These are phyloP conservation scores for Dryas iulia DNA, from an alignment of 1,140 invertebrate species.

Conservation along the genomic window DNA sequence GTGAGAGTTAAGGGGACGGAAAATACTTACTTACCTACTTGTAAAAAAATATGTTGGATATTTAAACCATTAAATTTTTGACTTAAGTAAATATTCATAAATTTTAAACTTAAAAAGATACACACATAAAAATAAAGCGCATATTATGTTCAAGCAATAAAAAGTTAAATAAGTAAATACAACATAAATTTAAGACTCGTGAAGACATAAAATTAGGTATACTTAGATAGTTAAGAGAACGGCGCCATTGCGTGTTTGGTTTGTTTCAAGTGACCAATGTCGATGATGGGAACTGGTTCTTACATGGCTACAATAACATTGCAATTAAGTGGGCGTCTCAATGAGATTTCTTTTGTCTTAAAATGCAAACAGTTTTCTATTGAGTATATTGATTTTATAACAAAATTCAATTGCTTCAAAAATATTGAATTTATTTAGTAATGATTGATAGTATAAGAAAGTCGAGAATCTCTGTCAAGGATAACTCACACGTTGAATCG, in stretches of 20 bases:
- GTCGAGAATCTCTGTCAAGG: too few species aligned
- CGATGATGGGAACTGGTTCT: slow-evolving; percentile 35
- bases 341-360: slow-evolving; percentile 24
- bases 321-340: slow-evolving; percentile 37
- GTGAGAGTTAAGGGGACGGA: too few species aligned
- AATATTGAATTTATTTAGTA: neutral
- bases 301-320: slow-evolving; percentile 28
- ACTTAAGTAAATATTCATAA: slow-evolving; percentile 2
- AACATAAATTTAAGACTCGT: slow-evolving; percentile 31
- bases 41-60: neutral
- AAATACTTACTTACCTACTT: neutral
- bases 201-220: slow-evolving; percentile 34
- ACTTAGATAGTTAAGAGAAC: slow-evolving; percentile 23
- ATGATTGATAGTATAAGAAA: too few species aligned
- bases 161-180: slow-evolving; percentile 33
- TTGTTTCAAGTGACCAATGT: slow-evolving; percentile 27
- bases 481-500: too few species aligned
- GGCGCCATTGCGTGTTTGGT: slow-evolving; percentile 32
- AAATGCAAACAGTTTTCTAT: neutral
- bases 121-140: slow-evolving; percentile 10
- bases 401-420: neutral
- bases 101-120: slow-evolving; percentile 1
- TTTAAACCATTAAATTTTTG: neutral
- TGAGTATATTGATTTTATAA: neutral
- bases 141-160: slow-evolving; percentile 17